phyloP scores from a whole-genome alignment of 2,797 vertebrate species.

The Picus viridis region DNA sequence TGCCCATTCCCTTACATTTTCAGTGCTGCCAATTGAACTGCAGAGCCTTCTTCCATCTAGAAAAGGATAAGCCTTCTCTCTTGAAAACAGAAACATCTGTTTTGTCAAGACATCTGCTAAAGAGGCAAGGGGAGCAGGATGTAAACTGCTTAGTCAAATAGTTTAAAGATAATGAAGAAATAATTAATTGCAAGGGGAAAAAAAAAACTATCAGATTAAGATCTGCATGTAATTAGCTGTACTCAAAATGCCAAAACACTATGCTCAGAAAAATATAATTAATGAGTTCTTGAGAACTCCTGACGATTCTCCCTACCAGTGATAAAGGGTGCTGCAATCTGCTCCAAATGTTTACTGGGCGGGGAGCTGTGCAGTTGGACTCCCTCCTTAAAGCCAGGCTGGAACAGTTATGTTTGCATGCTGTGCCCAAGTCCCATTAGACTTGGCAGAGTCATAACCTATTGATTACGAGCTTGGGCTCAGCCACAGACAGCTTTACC shows the following conservation, averaged over 20 bases:
- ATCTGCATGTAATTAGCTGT: constrained; percentile 77
- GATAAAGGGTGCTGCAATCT: constrained; percentile 59
- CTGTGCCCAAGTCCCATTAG: constrained; percentile 59
- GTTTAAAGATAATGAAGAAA: constrained; percentile 75
- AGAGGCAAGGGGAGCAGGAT: constrained; percentile 45
- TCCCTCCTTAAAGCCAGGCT: constrained; percentile 37
- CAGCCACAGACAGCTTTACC: constrained; percentile 45
- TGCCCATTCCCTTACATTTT: neutral
- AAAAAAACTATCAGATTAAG: constrained; percentile 58
- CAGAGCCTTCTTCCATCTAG: constrained; percentile 7
- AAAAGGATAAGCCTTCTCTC: constrained; percentile 20
- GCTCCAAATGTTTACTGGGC: constrained; percentile 45
- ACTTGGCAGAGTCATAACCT: constrained; percentile 31
- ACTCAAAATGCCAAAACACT: constrained; percentile 68
- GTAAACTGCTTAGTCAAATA: constrained; percentile 71
- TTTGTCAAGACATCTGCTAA: constrained; percentile 73
- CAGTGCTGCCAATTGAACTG: neutral
- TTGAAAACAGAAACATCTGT: constrained; percentile 72
- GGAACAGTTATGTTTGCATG: constrained; percentile 5
- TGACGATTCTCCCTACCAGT: constrained; percentile 48
- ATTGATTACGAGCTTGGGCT: neutral
- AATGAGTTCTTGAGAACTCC: constrained; percentile 68
- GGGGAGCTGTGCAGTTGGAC: neutral
- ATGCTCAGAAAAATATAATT: constrained; percentile 69
- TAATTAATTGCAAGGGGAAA: constrained; percentile 68